Base-by-base conservation (phyloP, 2,888 invertebrate genomes). In the Gymnosoma rotundatum region DNA sequence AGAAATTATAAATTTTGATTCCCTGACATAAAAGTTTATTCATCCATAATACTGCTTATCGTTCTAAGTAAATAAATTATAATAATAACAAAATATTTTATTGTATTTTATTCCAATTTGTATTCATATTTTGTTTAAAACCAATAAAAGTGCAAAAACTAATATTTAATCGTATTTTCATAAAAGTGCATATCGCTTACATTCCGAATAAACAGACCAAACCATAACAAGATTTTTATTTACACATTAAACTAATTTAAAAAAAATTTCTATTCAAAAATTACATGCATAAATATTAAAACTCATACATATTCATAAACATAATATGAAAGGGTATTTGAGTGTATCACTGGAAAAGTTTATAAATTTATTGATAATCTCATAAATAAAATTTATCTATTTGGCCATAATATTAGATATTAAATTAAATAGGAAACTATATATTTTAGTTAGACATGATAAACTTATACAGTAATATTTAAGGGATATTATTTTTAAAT, bases 271-370 rank as follows among this genome's bases (percentile, higher is more conserved):
- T 72, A 36, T 66, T 72, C 8, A 64, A 58, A 79, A 79, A 78
- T n/a, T 72, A 14, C 2, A 52, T 8, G 20, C 0, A 52, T 38
- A 58, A 60, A 66, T 32, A 64, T 16, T 18, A 18, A n/a, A 7
- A 21, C 56, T 56, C 45, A 78, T 72, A 18, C 72, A 78, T 72
- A 78, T 72, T 79, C 58, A 73, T 32, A 48, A 50, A 73, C 58
- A 73, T 32, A 48, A 50, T 48, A 32, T 64, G 16, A 12, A n/a
- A 20, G 48, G 45, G 9, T n/a, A 21, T 58, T 18, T 58, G 45
- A 6, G 16, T 75, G 21, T n/a, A 14, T 42, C 16, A 25, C 14
- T 60, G 32, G 8, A 1, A 45, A 12, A 48, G 25, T n/a, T n/a
- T 38, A 18, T 73, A 72, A 25, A 66, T 79, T 73, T 45, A 60